Evolutionary conservation across 2,113 vertebrate species (phyloP).

Genomic region (Myiozetetes cayanensis): DNA sequence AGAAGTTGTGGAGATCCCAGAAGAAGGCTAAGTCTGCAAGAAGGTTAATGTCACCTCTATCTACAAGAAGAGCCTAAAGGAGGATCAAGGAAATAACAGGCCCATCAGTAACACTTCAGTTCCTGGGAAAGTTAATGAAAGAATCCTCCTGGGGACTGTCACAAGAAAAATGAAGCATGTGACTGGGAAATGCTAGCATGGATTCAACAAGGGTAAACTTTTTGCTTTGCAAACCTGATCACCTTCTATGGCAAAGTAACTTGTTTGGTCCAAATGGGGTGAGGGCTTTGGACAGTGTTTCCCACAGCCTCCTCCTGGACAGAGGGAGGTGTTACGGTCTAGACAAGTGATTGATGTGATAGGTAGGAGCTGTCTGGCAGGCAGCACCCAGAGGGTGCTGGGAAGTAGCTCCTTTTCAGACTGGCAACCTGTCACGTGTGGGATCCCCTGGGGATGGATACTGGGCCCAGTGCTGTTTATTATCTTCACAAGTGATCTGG

Average conservation of each 20-base stretch:
- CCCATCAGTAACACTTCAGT: no score
- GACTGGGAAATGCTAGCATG: not conserved
- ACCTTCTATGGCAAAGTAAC: not conserved
- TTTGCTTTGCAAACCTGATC: not conserved
- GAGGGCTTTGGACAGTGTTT: not conserved
- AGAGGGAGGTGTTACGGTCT: accelerated
- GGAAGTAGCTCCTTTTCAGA: not conserved
- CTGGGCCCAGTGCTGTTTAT: not conserved
- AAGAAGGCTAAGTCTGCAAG: not conserved
- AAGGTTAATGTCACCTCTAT: accelerated
- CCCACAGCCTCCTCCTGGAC: not conserved
- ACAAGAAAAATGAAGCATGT: not conserved
- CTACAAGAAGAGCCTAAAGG: not conserved
- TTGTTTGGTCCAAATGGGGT: accelerated
- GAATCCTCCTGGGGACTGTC: not conserved
- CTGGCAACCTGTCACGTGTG: not conserved
- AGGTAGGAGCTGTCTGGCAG: not conserved
- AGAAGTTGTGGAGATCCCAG: not conserved
- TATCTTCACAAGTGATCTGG: not conserved
- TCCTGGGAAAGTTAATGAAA: not conserved
- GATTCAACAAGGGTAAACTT: not conserved
- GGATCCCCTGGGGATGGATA: accelerated
- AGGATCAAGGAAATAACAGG: not conserved
- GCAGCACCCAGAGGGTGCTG: not conserved
- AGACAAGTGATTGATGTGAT: no score